These are phyloP conservation scores for Ascaphus truei DNA, from an alignment of 2,113 vertebrate genomes.

Conservation along the genomic window DNA sequence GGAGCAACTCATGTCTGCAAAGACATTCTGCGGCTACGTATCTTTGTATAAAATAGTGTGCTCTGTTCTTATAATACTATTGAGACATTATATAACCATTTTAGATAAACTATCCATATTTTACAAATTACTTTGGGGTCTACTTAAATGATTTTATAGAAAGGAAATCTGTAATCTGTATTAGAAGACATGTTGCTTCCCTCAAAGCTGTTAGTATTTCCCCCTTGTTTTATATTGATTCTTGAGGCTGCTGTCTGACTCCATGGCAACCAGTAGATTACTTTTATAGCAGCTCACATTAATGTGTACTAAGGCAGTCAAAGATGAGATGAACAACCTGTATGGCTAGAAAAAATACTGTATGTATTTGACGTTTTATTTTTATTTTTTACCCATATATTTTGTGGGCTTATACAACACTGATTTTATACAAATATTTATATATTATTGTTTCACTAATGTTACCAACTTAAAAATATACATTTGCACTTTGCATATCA, in stretches of 20 bases:
- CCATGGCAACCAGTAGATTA: slow-evolving; percentile 24
- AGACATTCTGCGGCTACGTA: not conserved
- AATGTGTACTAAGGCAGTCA: not conserved
- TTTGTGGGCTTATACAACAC: too few relatives aligned
- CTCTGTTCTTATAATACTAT: not conserved
- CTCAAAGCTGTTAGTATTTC: not conserved
- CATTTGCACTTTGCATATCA: too few relatives aligned
- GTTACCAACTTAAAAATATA: too few relatives aligned
- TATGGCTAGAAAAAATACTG: not conserved
- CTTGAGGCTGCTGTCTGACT: not conserved
- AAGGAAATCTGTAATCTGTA: too few relatives aligned
- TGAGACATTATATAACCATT: not conserved
- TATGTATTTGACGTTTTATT: too few relatives aligned
- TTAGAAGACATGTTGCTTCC: not conserved
- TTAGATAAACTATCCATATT: not conserved
- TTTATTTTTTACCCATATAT: too few relatives aligned
- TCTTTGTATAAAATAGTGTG: not conserved
- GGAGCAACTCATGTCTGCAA: not conserved
- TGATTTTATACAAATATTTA: too few relatives aligned
- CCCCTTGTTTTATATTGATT: slow-evolving; percentile 25
- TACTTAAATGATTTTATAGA: too few relatives aligned
- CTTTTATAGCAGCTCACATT: not conserved
- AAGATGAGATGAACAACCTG: too few relatives aligned
- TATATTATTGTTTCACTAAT: too few relatives aligned
- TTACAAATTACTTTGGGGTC: not conserved